Percentiles rank a stretch among this genome's conserved stretches.
Evolutionary conservation across 2,888 invertebrate genomes (phyloP).

Genomic region (Himalopsyche japonica): DNA sequence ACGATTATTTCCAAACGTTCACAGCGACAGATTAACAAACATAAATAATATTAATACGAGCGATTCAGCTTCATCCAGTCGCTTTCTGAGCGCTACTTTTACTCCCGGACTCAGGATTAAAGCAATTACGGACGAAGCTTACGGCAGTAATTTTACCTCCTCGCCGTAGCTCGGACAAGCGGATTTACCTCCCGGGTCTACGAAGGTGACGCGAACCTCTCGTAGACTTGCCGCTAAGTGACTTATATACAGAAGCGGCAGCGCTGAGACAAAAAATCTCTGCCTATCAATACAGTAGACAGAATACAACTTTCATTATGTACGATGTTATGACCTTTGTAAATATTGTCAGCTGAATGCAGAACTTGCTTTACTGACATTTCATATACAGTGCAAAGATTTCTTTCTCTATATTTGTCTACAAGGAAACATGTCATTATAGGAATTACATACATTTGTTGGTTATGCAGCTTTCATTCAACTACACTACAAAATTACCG

Average conservation of each 20-base stretch:
- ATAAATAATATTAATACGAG: neutral
- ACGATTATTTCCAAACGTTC: too few relatives aligned
- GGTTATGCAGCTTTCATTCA: too few relatives aligned
- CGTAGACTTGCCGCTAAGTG: neutral
- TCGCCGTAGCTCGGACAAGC: slow-evolving; percentile 4
- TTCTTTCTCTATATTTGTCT: too few relatives aligned
- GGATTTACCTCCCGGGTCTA: slow-evolving; percentile 17
- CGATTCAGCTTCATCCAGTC: neutral
- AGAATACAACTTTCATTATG: too few relatives aligned
- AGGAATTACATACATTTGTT: too few relatives aligned
- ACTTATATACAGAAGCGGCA: neutral
- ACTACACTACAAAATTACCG: too few relatives aligned
- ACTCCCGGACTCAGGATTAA: neutral
- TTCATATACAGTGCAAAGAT: too few relatives aligned
- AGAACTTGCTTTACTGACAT: too few relatives aligned
- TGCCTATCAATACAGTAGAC: neutral
- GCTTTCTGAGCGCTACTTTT: neutral
- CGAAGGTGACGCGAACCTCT: slow-evolving; percentile 24
- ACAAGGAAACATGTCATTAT: too few relatives aligned
- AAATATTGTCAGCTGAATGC: too few relatives aligned
- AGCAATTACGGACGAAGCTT: slow-evolving; percentile 11
- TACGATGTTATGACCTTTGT: too few relatives aligned
- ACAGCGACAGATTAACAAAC: neutral
- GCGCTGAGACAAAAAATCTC: neutral
- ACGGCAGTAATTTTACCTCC: slow-evolving; percentile 13